Evolutionary conservation across 2,797 vertebrate species (phyloP), one percentile per base, ranked within the genome.

Genomic region (Darevskia nairensis): DNA sequence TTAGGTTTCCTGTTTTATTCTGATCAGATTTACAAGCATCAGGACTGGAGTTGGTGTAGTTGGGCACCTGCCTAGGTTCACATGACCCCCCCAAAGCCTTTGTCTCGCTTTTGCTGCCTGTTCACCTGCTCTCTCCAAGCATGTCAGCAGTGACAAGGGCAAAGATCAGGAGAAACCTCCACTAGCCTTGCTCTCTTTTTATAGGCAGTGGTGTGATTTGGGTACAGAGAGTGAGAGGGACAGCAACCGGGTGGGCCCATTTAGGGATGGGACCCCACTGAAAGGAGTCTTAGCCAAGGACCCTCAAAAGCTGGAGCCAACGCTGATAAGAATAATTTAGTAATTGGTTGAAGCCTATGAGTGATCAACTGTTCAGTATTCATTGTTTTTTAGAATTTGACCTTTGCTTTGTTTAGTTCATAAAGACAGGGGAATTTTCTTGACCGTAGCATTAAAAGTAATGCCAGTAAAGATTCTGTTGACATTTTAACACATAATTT

Each of bases 401-500:
- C n/a, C 6, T 44, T 84, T 61, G 15, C n/a, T 35, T 80, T 19
- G 55, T 61, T 61, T 59, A 59, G 19, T 75, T 23, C n/a, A 35
- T n/a, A 23, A 71, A 23, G 6, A 71, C 41, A 35, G n/a, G 17
- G 35, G 27, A 64, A 29, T 82, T 74, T 87, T 91, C 44, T 61
- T 80, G n/a, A 72, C 17, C 50, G 1, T 82, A 35, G 25, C 27
- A 55, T 81, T 88, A 85, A 80, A 74, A 90, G 41, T 81, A 85
- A 88, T 78, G 55, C 50, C 79, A 41, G 23, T 79, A 71, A 83
- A 61, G 27, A 72, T 80, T 79, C 8, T 59, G 23, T 50, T 59
- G 72, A 75, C 75, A 50, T 90, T 90, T 89, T 81, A 74, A 80
- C 1, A 39, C 89, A 78, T 77, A 84, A 55, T 84, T 6, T 61